Conservation (phyloP, 1,140 invertebrate genomes). For the Euglossa dilemma region DNA sequence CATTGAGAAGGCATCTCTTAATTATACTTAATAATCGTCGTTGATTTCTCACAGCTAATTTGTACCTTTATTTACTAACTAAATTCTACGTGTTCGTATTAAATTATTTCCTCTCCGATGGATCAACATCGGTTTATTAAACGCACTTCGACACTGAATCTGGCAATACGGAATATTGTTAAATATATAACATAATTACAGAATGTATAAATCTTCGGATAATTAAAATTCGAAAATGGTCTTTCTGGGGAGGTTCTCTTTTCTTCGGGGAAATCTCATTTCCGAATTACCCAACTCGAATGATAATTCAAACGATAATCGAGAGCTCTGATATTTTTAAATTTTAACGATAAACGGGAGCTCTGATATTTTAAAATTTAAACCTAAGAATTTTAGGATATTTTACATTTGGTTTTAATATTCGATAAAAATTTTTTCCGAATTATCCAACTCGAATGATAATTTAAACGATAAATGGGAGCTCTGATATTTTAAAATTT, state of each 20-base stretch:
- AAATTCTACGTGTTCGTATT: constrained; percentile 2
- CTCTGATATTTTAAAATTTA: too few relatives aligned
- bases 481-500: too few relatives aligned
- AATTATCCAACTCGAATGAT: too few relatives aligned
- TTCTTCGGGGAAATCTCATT: neutral
- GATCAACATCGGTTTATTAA: constrained; percentile 9
- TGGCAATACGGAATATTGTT: neutral
- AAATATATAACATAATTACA: neutral
- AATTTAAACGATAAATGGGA: too few relatives aligned
- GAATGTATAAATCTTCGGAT: neutral
- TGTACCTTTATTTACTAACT: constrained; percentile 30
- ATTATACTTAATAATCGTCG: neutral
- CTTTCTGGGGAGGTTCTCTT: too few relatives aligned
- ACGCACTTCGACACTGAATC: neutral
- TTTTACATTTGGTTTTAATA: too few relatives aligned
- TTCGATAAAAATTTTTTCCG: too few relatives aligned
- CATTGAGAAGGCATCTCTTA: neutral
- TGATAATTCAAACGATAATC: neutral
- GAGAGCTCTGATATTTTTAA: too few relatives aligned
- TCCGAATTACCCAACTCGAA: neutral
- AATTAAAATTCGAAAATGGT: neutral
- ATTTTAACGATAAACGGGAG: too few relatives aligned
- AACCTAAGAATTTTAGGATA: too few relatives aligned
- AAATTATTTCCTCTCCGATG: constrained; percentile 7
- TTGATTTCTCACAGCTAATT: constrained; percentile 25